phyloP scores from a whole-genome alignment of 2,113 vertebrate genomes.

The Casuarius casuarius region DNA sequence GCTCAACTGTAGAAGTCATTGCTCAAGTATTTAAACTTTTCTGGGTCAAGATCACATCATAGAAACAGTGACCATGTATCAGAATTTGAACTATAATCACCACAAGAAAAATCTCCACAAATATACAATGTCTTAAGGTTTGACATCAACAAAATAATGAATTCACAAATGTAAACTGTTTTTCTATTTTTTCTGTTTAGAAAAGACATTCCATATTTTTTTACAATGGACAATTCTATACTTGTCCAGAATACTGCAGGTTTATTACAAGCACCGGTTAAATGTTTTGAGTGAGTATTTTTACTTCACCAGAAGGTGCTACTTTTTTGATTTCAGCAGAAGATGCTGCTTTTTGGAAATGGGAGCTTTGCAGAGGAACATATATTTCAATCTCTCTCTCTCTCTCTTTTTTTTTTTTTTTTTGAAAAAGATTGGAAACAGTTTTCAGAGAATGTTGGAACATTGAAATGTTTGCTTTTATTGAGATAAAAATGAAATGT shows the following conservation, averaged over 20 bases:
- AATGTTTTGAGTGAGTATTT: background rate
- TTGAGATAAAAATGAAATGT: background rate
- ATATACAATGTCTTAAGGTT: background rate
- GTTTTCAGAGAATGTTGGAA: background rate
- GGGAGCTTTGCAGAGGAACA: background rate
- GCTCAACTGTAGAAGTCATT: background rate
- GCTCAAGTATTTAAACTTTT: background rate
- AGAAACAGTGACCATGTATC: background rate
- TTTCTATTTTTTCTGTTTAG: background rate
- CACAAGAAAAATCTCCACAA: background rate
- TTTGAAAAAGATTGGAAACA: background rate
- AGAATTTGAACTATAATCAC: background rate
- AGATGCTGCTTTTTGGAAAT: background rate
- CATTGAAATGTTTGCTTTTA: background rate
- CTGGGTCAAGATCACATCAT: background rate
- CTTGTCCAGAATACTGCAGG: background rate
- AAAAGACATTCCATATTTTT: background rate
- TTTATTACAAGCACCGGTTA: background rate
- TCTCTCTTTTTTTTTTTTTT: background rate
- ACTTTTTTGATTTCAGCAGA: background rate
- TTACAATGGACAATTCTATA: fast-evolving
- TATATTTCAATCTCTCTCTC: background rate
- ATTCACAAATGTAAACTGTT: background rate
- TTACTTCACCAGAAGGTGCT: background rate
- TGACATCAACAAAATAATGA: background rate